Conservation (phyloP, 2,797 vertebrate genomes). For the Uromys caudimaculatus region DNA sequence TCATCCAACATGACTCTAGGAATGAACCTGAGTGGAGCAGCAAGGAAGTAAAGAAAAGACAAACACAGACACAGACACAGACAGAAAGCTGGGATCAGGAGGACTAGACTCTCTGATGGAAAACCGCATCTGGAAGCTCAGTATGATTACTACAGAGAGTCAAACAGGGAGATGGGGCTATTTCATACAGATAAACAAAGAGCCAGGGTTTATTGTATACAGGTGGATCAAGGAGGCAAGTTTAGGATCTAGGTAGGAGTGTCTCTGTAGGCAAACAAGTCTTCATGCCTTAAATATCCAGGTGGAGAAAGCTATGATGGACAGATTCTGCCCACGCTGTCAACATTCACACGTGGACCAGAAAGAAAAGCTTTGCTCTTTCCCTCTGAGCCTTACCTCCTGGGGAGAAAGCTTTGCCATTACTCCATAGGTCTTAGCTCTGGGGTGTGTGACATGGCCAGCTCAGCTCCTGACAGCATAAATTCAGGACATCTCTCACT, state of each 20-base stretch:
- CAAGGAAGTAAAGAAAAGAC: too few species aligned
- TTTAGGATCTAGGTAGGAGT: neutral
- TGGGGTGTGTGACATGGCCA: neutral
- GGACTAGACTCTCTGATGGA: neutral
- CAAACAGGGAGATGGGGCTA: neutral
- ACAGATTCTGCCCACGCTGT: neutral
- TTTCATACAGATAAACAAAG: neutral
- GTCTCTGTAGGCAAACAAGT: neutral
- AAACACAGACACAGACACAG: neutral
- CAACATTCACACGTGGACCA: neutral
- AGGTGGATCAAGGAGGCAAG: neutral
- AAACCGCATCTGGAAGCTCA: neutral
- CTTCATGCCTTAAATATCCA: neutral
- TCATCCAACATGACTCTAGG: neutral
- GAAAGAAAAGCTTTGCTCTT: neutral
- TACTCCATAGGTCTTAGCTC: neutral
- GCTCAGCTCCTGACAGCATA: neutral
- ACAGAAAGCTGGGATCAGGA: neutral
- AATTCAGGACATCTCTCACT: neutral
- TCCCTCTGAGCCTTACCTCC: neutral
- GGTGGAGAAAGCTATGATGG: neutral
- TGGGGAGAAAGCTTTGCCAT: neutral
- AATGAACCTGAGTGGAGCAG: neutral
- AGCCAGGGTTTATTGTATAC: neutral
- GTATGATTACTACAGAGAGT: neutral